These are phyloP conservation scores for Pseudococcus viburni DNA, from an alignment of 2,888 invertebrate species.

Conservation along the genomic window DNA sequence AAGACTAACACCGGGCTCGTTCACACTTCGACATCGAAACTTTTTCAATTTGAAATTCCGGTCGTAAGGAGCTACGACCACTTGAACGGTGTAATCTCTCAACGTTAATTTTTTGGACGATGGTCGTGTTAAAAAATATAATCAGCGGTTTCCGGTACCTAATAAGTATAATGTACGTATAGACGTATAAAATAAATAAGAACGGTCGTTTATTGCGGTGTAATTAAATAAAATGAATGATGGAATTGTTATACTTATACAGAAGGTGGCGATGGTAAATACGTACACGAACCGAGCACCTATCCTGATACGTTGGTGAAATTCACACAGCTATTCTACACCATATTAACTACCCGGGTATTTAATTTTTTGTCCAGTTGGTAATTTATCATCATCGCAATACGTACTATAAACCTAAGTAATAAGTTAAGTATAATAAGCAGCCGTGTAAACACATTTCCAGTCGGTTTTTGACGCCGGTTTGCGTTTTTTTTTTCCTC, in stretches of 20 bases:
- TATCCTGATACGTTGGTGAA: background rate
- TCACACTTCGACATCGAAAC: background rate
- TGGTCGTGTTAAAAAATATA: slow-evolving; percentile 27
- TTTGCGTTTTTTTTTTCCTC: background rate
- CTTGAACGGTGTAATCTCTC: background rate
- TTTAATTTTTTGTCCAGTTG: background rate
- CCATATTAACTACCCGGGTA: background rate
- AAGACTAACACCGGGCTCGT: background rate
- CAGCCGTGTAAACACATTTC: slow-evolving; percentile 25
- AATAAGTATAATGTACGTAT: background rate
- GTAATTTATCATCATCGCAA: slow-evolving; percentile 50
- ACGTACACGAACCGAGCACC: background rate
- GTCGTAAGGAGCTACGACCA: slow-evolving; percentile 13
- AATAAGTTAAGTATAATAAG: slow-evolving; percentile 52
- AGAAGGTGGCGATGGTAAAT: background rate
- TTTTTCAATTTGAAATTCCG: slow-evolving; percentile 24
- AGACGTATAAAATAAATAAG: slow-evolving; percentile 27
- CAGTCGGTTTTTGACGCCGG: background rate
- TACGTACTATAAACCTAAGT: background rate
- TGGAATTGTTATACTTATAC: background rate
- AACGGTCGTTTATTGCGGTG: slow-evolving; percentile 25
- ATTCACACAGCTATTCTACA: slow-evolving; percentile 30
- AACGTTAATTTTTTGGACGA: slow-evolving; percentile 28
- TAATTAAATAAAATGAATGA: slow-evolving; percentile 39
- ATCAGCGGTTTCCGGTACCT: slow-evolving; percentile 3